Conservation (phyloP, 2,113 vertebrate species). For the Dasyprocta punctata region DNA sequence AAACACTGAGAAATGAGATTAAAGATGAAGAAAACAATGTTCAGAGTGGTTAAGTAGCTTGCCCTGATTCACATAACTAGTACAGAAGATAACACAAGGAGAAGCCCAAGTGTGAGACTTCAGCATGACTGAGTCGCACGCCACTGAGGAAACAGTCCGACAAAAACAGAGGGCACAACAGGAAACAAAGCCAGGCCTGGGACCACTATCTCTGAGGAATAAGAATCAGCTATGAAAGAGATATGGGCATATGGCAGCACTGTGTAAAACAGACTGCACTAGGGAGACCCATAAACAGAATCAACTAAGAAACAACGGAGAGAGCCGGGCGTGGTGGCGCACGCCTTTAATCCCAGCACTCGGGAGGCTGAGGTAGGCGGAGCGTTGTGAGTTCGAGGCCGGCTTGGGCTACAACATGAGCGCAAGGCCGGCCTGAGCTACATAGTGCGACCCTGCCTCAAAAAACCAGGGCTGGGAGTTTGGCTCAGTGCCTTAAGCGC, state of each 20-base stretch:
- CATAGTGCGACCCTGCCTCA: no score
- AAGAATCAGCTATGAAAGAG: background rate
- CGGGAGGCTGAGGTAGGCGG: no score
- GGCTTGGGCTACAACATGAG: no score
- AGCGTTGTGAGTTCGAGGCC: no score
- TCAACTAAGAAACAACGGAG: background rate
- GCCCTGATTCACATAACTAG: background rate
- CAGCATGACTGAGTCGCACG: background rate
- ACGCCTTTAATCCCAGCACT: no score
- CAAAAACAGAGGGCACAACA: background rate
- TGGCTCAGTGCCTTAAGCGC: no score
- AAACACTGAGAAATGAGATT: background rate
- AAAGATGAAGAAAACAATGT: background rate
- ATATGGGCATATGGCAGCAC: background rate
- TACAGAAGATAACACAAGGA: background rate
- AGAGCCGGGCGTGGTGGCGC: no score
- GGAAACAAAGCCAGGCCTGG: background rate
- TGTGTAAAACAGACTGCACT: background rate
- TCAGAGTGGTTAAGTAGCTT: background rate
- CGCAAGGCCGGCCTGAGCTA: no score
- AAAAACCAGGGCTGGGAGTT: no score
- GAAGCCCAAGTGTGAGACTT: background rate
- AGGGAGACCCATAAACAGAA: background rate
- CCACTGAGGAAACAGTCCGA: background rate
- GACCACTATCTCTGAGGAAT: background rate